Conservation (phyloP, 2,888 invertebrate genomes). For the Margaritifera margaritifera region DNA sequence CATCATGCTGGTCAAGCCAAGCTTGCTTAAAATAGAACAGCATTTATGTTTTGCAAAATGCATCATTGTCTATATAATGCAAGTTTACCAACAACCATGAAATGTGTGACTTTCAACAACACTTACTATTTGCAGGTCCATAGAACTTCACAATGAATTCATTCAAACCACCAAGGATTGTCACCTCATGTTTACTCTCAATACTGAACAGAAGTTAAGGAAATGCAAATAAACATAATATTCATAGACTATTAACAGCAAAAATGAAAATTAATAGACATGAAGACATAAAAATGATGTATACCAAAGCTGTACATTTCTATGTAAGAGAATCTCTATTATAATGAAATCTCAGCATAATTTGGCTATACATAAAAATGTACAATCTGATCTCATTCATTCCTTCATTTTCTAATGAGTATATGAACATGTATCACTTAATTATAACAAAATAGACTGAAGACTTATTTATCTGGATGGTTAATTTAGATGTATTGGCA, state of each 20-base stretch:
- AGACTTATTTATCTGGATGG: too few relatives aligned
- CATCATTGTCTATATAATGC: not conserved
- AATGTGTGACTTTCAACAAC: slow-evolving; percentile 22
- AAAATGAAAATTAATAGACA: not conserved
- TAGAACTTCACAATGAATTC: slow-evolving; percentile 99
- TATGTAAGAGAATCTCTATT: too few relatives aligned
- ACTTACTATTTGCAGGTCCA: slow-evolving; percentile 93
- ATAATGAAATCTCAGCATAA: too few relatives aligned
- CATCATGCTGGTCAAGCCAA: too few relatives aligned
- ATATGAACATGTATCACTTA: too few relatives aligned
- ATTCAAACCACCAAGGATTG: slow-evolving; percentile 96
- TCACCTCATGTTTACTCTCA: slow-evolving; percentile 99
- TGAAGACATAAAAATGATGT: slow-evolving; percentile 1
- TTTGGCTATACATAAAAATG: too few relatives aligned
- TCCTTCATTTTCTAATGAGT: too few relatives aligned
- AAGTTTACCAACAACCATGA: not conserved
- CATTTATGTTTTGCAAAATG: not conserved
- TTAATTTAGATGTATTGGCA: too few relatives aligned
- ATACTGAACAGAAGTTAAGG: slow-evolving; percentile 79
- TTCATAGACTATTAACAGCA: too few relatives aligned
- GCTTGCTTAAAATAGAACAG: not conserved
- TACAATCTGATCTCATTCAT: too few relatives aligned
- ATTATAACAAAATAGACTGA: too few relatives aligned
- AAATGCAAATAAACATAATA: slow-evolving; percentile 8
- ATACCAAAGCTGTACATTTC: too few relatives aligned